Evolutionary conservation across 2,888 invertebrate species (phyloP).

Genomic region (Conistra vaccinii): DNA sequence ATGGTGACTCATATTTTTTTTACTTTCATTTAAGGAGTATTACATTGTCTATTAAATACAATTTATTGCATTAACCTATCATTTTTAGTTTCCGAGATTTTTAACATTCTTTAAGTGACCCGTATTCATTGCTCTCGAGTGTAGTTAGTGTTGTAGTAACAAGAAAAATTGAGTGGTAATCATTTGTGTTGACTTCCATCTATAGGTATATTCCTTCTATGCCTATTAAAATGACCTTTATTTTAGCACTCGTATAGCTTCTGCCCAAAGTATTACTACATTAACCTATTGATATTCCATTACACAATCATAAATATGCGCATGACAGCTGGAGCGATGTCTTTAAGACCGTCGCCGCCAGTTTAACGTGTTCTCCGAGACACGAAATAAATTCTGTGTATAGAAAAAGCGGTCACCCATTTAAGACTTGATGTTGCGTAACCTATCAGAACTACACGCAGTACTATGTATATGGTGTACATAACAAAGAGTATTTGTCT

Average conservation of each 20-base stretch:
- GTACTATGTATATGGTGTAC: background rate
- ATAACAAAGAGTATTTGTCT: background rate
- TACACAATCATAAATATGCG: slow-evolving; percentile 39
- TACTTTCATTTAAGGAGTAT: too few relatives aligned
- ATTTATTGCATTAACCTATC: too few relatives aligned
- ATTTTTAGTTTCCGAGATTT: too few relatives aligned
- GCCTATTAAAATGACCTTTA: background rate
- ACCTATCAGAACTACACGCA: background rate
- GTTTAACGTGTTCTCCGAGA: slow-evolving; percentile 32
- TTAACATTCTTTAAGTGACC: too few relatives aligned
- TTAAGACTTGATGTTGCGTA: slow-evolving; percentile 38
- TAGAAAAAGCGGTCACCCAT: slow-evolving; percentile 44
- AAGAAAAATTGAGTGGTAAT: background rate
- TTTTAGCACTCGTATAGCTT: slow-evolving; percentile 8
- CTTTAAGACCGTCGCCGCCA: slow-evolving; percentile 32
- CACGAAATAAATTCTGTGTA: slow-evolving; percentile 29
- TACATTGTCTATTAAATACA: too few relatives aligned
- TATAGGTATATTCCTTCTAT: background rate
- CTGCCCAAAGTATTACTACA: slow-evolving; percentile 12
- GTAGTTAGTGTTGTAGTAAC: background rate
- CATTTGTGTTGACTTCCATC: background rate
- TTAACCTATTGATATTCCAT: slow-evolving; percentile 32
- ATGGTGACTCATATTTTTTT: too few relatives aligned
- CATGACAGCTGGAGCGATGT: slow-evolving; percentile 41
- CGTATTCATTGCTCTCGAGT: too few relatives aligned